phyloP scores from a whole-genome alignment of 1,140 invertebrate genomes.

The Spodoptera frugiperda region DNA sequence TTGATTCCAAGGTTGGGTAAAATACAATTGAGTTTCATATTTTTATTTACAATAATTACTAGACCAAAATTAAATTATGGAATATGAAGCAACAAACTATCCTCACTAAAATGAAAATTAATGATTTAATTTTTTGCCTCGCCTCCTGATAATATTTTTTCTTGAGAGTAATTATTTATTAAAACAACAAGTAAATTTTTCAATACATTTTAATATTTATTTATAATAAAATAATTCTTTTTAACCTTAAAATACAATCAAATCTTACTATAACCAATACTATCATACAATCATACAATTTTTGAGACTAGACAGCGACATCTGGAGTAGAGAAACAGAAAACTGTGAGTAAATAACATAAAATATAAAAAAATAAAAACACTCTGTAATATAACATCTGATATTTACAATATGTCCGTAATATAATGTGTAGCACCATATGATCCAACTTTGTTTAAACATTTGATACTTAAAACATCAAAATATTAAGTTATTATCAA shows the following conservation, averaged over 20 bases:
- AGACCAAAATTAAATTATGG: too few species aligned
- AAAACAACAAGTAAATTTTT: constrained; percentile 55
- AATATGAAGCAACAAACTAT: too few species aligned
- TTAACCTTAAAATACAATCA: constrained; percentile 73
- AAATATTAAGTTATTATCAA: not conserved
- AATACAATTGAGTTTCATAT: too few species aligned
- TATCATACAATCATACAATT: constrained; percentile 66
- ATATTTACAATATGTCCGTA: constrained; percentile 58
- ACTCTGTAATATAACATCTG: constrained; percentile 22
- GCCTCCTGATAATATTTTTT: too few species aligned
- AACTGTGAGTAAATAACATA: constrained; percentile 47
- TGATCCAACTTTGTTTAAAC: constrained; percentile 56
- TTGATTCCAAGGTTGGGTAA: too few species aligned
- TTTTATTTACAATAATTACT: too few species aligned
- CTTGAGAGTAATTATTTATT: not conserved
- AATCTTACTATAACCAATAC: constrained; percentile 74
- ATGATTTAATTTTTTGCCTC: too few species aligned
- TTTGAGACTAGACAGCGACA: constrained; percentile 80
- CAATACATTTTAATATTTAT: constrained; percentile 64
- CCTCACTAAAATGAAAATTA: too few species aligned
- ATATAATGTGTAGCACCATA: constrained; percentile 61
- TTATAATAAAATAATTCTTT: constrained; percentile 79
- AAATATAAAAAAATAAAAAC: constrained; percentile 55
- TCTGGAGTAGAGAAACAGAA: constrained; percentile 59
- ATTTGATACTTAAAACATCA: constrained; percentile 16